These are phyloP conservation scores for Xestia ashworthii DNA, from an alignment of 2,888 invertebrate species.

Conservation along the genomic window DNA sequence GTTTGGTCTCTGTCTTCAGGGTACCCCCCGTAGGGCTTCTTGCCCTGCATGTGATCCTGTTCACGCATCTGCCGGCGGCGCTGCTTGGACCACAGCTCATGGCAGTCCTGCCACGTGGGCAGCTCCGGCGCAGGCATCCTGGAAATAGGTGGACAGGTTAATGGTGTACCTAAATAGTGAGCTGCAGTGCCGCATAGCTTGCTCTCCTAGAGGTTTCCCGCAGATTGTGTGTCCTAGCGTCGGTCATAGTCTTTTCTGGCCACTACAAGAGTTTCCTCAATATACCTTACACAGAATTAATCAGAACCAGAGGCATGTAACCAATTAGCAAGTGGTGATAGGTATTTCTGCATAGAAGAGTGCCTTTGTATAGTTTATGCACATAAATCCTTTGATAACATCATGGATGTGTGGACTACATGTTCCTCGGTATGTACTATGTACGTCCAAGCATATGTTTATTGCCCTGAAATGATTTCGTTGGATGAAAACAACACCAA, in stretches of 20 bases:
- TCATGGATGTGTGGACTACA: background rate
- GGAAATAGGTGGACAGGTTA: conserved; percentile 61
- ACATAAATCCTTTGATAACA: conserved; percentile 7
- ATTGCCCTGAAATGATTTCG: conserved; percentile 25
- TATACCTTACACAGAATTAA: background rate
- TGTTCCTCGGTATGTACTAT: background rate
- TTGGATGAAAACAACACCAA: conserved; percentile 38
- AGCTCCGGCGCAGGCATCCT: conserved; percentile 96
- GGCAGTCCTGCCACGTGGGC: conserved; percentile 99
- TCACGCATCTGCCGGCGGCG: conserved; percentile 96
- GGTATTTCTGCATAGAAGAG: background rate
- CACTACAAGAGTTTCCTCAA: background rate
- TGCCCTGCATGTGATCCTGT: conserved; percentile 91
- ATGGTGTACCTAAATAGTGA: conserved; percentile 20
- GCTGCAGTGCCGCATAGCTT: conserved; percentile 33
- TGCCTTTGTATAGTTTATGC: background rate
- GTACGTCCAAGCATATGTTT: background rate
- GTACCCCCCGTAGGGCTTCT: conserved; percentile 73
- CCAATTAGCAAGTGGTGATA: background rate
- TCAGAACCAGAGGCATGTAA: conserved; percentile 1
- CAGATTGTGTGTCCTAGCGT: background rate
- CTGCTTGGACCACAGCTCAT: conserved; percentile 99
- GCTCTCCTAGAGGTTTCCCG: background rate
- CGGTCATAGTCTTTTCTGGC: background rate
- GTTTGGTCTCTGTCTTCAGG: conserved; percentile 63